phyloP scores from a whole-genome alignment of 2,888 invertebrate species.

The Dicycla oo region DNA sequence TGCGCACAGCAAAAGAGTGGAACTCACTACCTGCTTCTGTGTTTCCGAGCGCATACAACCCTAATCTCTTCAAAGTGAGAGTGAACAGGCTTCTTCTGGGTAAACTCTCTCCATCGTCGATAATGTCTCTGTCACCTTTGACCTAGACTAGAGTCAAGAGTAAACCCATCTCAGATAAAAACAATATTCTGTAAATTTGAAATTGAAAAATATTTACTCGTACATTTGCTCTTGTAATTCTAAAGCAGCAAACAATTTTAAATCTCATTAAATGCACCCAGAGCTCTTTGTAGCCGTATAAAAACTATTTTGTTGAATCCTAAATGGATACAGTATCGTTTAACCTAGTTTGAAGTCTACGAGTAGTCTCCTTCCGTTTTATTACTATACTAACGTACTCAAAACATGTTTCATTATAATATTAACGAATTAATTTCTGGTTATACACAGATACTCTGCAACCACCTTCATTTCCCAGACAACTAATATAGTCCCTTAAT shows the following conservation, averaged over 20 bases:
- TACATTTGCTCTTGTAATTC: neutral
- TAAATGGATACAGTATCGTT: neutral
- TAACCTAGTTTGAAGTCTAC: no score
- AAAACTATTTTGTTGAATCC: neutral
- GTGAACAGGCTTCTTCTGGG: no score
- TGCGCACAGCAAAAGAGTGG: no score
- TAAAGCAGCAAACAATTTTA: neutral
- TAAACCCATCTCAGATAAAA: no score
- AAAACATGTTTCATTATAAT: neutral
- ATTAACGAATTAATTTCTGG: conserved; percentile 3
- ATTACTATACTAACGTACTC: neutral
- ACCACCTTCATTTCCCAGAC: neutral
- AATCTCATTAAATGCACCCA: neutral
- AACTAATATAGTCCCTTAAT: neutral
- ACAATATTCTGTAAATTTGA: neutral
- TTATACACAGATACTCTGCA: neutral
- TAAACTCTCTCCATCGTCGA: no score
- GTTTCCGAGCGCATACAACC: no score
- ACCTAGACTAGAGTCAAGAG: no score
- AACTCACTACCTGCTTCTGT: no score
- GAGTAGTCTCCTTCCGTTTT: neutral
- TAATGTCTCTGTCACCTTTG: no score
- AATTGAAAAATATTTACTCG: neutral
- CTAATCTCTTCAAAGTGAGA: no score
- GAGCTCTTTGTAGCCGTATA: neutral